A percentile compares a stretch with the other conserved stretches of the same genome.
These are phyloP conservation scores for Leptinotarsa rubiginosa DNA, from an alignment of 2,888 invertebrate genomes.

Conservation along the genomic window DNA sequence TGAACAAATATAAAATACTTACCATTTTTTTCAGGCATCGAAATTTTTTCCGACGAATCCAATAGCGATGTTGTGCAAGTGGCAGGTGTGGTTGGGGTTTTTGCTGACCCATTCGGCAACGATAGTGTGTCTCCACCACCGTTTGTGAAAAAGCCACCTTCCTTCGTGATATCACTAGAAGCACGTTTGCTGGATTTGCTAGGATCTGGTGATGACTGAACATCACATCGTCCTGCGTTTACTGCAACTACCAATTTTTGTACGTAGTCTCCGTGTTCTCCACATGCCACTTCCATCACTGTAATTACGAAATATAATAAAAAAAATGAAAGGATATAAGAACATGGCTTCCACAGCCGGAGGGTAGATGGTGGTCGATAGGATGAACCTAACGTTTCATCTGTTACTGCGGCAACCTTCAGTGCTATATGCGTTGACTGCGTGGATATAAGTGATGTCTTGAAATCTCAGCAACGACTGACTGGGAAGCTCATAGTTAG, in stretches of 20 bases:
- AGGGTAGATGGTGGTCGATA: neutral
- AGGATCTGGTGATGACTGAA: slow-evolving; percentile 68
- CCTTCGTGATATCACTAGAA: slow-evolving; percentile 71
- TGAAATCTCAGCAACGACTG: too few species aligned
- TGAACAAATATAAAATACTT: neutral
- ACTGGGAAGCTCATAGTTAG: too few species aligned
- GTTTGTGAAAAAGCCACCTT: slow-evolving; percentile 63
- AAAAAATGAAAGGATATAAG: neutral
- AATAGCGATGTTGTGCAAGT: slow-evolving; percentile 69
- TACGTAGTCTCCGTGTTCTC: slow-evolving; percentile 92
- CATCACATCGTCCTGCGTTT: slow-evolving; percentile 81
- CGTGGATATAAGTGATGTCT: too few species aligned
- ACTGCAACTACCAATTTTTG: slow-evolving; percentile 87
- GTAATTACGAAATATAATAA: slow-evolving; percentile 53
- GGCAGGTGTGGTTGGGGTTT: slow-evolving; percentile 65
- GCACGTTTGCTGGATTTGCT: slow-evolving; percentile 60
- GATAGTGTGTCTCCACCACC: slow-evolving; percentile 51
- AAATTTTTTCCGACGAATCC: slow-evolving; percentile 63
- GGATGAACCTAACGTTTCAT: too few species aligned
- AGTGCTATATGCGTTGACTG: too few species aligned
- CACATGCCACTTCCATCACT: slow-evolving; percentile 97
- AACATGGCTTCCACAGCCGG: too few species aligned
- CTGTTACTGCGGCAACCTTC: too few species aligned
- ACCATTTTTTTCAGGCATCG: slow-evolving; percentile 69
- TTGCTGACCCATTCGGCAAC: slow-evolving; percentile 59